Conservation (phyloP, 2,113 vertebrate species). For the Capricornis sumatraensis region DNA sequence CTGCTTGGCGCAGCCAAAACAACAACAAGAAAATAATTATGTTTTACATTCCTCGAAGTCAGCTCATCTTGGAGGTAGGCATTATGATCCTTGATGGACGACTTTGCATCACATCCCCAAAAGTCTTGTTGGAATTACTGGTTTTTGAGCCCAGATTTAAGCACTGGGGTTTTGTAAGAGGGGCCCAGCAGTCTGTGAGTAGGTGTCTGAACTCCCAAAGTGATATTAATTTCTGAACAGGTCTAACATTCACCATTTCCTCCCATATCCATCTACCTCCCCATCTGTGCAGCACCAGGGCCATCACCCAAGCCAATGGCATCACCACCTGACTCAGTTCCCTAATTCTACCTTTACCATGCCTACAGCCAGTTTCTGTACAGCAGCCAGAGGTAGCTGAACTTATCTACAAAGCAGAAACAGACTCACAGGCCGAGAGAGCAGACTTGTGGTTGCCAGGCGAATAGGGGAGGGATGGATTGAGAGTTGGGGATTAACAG, state of each 20-base stretch:
- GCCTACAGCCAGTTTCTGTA: not conserved
- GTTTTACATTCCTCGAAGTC: not conserved
- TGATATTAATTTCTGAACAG: not conserved
- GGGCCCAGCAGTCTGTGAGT: not conserved
- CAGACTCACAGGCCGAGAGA: not conserved
- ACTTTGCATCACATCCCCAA: not conserved
- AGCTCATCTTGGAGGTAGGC: not conserved
- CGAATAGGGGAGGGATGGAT: not conserved
- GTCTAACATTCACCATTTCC: not conserved
- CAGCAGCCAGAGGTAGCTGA: not conserved
- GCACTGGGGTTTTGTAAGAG: not conserved
- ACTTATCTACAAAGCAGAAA: not conserved
- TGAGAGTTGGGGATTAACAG: not conserved
- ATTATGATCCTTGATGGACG: not conserved
- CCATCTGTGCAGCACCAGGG: not conserved
- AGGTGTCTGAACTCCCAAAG: not conserved
- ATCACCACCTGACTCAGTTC: not conserved
- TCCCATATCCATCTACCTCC: not conserved
- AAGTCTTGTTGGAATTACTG: not conserved
- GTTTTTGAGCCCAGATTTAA: not conserved
- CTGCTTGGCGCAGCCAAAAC: rapidly evolving
- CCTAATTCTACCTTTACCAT: not conserved
- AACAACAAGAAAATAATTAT: not conserved
- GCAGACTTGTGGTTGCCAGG: not conserved
- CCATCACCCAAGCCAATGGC: not conserved